Base-by-base conservation (phyloP, 2,888 invertebrate genomes). In the Oegoconia quadripuncta region DNA sequence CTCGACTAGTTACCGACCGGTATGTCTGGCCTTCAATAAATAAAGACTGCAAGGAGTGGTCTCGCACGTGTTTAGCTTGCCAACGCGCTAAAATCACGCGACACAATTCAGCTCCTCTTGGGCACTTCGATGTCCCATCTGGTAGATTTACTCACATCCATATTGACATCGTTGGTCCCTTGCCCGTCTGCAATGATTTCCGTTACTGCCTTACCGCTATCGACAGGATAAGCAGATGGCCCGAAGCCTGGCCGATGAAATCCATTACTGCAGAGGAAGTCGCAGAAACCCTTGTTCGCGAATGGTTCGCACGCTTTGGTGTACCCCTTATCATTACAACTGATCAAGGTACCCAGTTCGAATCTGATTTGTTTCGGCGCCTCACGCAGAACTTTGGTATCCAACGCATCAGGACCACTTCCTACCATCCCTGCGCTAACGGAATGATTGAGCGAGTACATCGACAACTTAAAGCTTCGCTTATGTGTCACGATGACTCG, bases 351-450 rank as follows among this genome's bases (percentile, higher is more conserved):
- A 40, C 66, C 2, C 64, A 71, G 46, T 49, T 75, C 1, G 47
- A 64, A 6, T 67, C 65, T 1, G 51, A 54, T 6, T 66, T 63
- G 4, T 40, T 25, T 37, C 35, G 58, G 52, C 0, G 40, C 64
- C 3, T 60, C 53, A 41, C 41, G 14, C 16, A 37, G 16, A 17
- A 11, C 12, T 29, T 45, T 6, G 45, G 41, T 3, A 34, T 39
- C 3, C 26, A 20, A 1, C 17, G 26, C 6, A 37, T 33, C n/a
- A 13, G 22, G 15, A 20, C 15, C 9, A 26, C 17, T 13, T 2
- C 16, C 14, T 36, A n/a, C 26, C 28, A 20, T 15, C 16, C 12
- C 9, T 12, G 23, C 6, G 23, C 20, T 16, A 37, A 16, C 23
- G 18, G n/a, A 5, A 20, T 30, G 22, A 11, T 28, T 13, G 28